Conservation (phyloP, 1,140 invertebrate species). For the Zaprionus camerounensis region DNA sequence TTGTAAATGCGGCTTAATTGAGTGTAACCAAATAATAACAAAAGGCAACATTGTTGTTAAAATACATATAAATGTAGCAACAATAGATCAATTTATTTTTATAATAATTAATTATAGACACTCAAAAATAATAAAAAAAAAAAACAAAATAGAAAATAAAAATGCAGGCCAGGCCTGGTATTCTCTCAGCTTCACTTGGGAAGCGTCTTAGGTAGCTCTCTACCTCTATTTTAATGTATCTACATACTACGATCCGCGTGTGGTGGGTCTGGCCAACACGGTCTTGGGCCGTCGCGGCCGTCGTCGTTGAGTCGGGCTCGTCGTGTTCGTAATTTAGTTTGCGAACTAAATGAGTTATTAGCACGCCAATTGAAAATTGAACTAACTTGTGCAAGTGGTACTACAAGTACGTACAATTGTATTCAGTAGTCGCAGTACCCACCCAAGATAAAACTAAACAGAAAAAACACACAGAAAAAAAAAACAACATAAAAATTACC, state of each 20-base stretch:
- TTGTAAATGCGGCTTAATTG: constrained; percentile 80
- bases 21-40: constrained; percentile 71
- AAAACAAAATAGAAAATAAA: constrained; percentile 23
- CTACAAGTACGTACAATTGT: constrained; percentile 4
- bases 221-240: neutral
- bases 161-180: constrained; percentile 33
- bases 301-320: constrained; percentile 2
- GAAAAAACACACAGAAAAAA: neutral
- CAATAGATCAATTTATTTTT: constrained; percentile 83
- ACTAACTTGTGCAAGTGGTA: constrained; percentile 30
- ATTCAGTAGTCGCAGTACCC: neutral
- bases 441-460: constrained; percentile 4
- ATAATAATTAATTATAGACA: constrained; percentile 77
- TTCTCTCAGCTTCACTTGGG: constrained; percentile 64
- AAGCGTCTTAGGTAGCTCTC: constrained; percentile 5
- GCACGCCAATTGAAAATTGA: constrained; percentile 78
- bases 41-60: constrained; percentile 71
- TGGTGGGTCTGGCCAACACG: neutral
- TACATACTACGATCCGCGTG: neutral
- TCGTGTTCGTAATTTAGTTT: constrained; percentile 73
- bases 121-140: constrained; percentile 29
- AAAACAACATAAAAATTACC: constrained; percentile 3
- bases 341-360: constrained; percentile 83
- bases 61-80: constrained; percentile 72
- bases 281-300: neutral